phyloP scores from a whole-genome alignment of 30 jellyfish, hydroid and myxozoan species.

The Mastigias papua region DNA sequence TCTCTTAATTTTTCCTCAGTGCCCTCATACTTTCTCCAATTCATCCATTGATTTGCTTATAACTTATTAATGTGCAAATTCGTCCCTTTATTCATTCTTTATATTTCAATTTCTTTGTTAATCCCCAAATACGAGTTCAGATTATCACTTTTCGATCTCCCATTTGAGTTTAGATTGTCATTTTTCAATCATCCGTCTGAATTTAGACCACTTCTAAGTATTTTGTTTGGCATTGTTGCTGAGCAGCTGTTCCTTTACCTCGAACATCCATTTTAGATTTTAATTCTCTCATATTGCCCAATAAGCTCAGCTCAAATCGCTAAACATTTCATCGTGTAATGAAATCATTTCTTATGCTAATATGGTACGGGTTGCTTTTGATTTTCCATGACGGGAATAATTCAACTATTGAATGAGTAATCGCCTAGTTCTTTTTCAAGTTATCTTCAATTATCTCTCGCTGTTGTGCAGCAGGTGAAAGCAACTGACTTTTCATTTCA shows the following conservation, averaged over 20 bases:
- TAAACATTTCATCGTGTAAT: neutral
- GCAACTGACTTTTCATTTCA: neutral
- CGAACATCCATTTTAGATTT: neutral
- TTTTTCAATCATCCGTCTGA: neutral
- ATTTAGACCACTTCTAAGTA: neutral
- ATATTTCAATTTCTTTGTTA: no score
- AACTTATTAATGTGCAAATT: no score
- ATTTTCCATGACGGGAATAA: neutral
- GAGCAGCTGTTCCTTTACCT: neutral
- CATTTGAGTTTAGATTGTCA: no score
- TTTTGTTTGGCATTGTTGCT: neutral
- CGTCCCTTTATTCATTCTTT: no score
- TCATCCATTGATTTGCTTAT: neutral
- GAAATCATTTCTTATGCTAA: neutral
- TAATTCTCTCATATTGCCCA: neutral
- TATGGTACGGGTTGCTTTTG: neutral
- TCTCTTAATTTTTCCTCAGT: neutral
- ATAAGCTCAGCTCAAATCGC: neutral
- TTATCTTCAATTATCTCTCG: neutral
- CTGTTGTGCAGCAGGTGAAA: slow-evolving; percentile 3
- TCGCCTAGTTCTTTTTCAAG: neutral
- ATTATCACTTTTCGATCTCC: no score
- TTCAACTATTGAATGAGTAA: neutral
- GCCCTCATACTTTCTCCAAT: neutral
- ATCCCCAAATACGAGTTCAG: no score